These are phyloP conservation scores for Tuberolachnus salignus DNA, from an alignment of 2,888 invertebrate genomes.

Conservation along the genomic window DNA sequence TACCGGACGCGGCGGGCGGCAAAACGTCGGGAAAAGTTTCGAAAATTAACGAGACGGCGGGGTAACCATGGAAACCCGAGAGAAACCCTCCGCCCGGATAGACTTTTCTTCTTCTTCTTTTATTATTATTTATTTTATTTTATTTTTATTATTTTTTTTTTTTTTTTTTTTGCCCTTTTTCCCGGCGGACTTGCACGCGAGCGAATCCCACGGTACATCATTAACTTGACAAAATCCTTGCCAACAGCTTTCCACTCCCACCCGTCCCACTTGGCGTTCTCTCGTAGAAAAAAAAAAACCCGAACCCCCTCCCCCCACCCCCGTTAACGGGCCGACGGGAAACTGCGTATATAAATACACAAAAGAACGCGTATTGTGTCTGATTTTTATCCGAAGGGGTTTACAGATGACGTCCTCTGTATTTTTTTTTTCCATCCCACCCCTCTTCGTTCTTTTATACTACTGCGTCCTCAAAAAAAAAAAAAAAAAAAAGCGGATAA, in stretches of 20 bases:
- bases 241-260: constrained; percentile 46
- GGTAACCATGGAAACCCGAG: constrained; percentile 44
- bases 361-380: constrained; percentile 37
- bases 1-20: not conserved
- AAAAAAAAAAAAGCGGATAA: constrained; percentile 28
- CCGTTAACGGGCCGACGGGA: not conserved
- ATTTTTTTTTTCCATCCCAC: not conserved
- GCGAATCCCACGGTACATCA: constrained; percentile 54
- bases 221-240: constrained; percentile 56
- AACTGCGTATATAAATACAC: not conserved
- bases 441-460: constrained; percentile 4
- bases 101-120: constrained; percentile 42
- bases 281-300: constrained; percentile 16
- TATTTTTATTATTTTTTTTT: not conserved
- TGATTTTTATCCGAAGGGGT: constrained; percentile 55
- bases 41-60: constrained; percentile 50
- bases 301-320: too few relatives aligned
- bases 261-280: constrained; percentile 31
- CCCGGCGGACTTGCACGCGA: constrained; percentile 24
- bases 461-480: not conserved
- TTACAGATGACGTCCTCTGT: constrained; percentile 36
- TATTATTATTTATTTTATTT: too few relatives aligned
- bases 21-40: constrained; percentile 18
- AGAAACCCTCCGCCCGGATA: constrained; percentile 2
- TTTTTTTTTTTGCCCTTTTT: constrained; percentile 18